Conservation (phyloP, 2,113 vertebrate species). For the Corythoichthys intestinalis region DNA sequence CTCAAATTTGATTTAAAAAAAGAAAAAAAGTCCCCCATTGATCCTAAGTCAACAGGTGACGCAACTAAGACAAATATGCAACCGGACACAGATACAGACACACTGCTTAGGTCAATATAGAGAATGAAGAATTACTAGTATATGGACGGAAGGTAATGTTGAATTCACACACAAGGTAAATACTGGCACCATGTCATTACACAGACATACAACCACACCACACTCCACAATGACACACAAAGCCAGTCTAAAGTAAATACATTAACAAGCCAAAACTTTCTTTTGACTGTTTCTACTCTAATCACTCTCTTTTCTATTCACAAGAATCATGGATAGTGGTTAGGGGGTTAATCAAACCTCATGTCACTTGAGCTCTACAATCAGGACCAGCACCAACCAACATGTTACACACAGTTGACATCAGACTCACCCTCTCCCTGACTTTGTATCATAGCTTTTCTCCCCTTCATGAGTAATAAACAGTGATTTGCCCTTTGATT, state of each 20-base stretch:
- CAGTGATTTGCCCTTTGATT: conserved; percentile 22
- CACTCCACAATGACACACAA: not conserved
- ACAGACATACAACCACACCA: conserved; percentile 3
- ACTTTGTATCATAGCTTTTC: conserved; percentile 11
- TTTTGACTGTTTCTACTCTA: not conserved
- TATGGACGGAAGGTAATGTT: conserved; percentile 35
- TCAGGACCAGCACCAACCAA: conserved; percentile 13
- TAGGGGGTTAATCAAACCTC: conserved; percentile 17
- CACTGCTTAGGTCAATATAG: conserved; percentile 41
- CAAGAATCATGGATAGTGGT: conserved; percentile 16
- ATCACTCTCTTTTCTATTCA: conserved; percentile 5
- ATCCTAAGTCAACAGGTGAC: conserved; percentile 35
- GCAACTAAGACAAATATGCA: conserved; percentile 34
- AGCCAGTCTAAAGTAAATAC: not conserved
- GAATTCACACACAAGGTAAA: conserved; percentile 51
- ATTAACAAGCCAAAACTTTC: not conserved
- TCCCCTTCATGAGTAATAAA: conserved; percentile 9
- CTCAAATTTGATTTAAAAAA: conserved; percentile 22
- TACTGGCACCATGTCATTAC: conserved; percentile 49
- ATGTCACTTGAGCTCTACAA: conserved; percentile 39
- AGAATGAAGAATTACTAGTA: conserved; percentile 33
- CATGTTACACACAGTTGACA: conserved; percentile 32
- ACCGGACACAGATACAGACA: conserved; percentile 7
- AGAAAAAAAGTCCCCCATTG: conserved; percentile 4
- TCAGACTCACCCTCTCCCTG: conserved; percentile 19